Conservation (phyloP, 2,888 invertebrate genomes). For the Tubulanus polymorphus region DNA sequence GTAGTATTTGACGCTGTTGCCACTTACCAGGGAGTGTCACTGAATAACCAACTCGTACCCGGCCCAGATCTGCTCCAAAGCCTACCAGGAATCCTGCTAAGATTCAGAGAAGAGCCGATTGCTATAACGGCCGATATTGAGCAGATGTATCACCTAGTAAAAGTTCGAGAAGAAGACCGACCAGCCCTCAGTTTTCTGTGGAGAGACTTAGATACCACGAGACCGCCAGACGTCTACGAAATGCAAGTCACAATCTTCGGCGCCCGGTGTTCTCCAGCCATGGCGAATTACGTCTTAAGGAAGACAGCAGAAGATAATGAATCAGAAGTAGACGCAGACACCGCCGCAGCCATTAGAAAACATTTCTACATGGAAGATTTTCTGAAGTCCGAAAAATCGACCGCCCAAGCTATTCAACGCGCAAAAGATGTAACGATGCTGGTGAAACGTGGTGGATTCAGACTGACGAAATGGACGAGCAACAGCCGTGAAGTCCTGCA, state of each 20-base stretch:
- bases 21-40: slow-evolving; percentile 8
- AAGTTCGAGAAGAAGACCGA: not conserved
- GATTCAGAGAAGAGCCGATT: slow-evolving; percentile 13
- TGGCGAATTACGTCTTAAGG: not conserved
- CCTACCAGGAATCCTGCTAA: slow-evolving; percentile 9
- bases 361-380: slow-evolving; percentile 11
- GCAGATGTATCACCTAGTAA: slow-evolving; percentile 11
- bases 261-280: not conserved
- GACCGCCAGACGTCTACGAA: not conserved
- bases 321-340: not conserved
- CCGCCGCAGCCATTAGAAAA: not conserved
- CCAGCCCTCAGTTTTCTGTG: slow-evolving; percentile 8
- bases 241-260: slow-evolving; percentile 1
- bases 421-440: not conserved
- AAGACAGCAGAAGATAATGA: slow-evolving; percentile 6
- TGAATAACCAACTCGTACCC: slow-evolving; percentile 15
- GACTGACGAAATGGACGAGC: not conserved
- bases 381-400: not conserved
- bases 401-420: not conserved
- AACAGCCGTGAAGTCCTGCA: not conserved
- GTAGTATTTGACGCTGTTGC: slow-evolving; percentile 23
- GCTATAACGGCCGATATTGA: slow-evolving; percentile 3
- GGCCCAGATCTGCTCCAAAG: slow-evolving; percentile 14
- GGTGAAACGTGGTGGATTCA: not conserved
- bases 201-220: not conserved